Conservation (phyloP, 2,797 vertebrate genomes). For the Hafferia zeledoni region DNA sequence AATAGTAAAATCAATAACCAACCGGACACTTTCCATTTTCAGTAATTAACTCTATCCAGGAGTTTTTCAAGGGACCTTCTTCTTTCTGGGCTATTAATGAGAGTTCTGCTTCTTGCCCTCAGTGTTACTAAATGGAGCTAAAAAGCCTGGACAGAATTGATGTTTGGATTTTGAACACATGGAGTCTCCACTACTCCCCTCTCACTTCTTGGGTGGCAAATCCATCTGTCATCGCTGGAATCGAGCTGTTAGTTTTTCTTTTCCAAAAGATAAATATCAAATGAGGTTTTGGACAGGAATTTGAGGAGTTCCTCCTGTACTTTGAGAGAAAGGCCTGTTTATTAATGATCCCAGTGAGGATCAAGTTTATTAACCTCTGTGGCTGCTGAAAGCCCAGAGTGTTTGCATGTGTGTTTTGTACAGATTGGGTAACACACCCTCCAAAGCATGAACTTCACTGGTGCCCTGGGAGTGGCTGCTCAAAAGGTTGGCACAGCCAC, state of each 20-base stretch:
- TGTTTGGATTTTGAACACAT: background rate
- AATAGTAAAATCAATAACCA: slow-evolving; percentile 60
- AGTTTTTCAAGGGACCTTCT: slow-evolving; percentile 15
- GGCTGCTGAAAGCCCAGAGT: background rate
- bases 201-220: background rate
- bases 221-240: background rate
- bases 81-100: background rate
- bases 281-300: background rate
- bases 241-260: background rate
- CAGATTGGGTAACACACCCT: background rate
- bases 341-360: background rate
- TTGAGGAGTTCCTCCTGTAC: background rate
- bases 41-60: slow-evolving; percentile 48
- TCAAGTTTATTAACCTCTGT: background rate
- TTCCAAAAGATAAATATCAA: background rate
- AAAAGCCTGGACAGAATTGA: background rate
- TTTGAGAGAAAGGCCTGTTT: background rate
- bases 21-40: slow-evolving; percentile 37
- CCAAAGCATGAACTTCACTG: background rate
- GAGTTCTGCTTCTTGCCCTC: background rate
- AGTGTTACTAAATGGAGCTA: background rate
- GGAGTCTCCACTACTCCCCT: background rate
- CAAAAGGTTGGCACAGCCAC: background rate
- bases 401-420: background rate
- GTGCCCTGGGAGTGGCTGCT: background rate